Evolutionary conservation across 1,140 invertebrate genomes (phyloP), one percentile per base, ranked within the genome.

Genomic region (Lycorma delicatula): DNA sequence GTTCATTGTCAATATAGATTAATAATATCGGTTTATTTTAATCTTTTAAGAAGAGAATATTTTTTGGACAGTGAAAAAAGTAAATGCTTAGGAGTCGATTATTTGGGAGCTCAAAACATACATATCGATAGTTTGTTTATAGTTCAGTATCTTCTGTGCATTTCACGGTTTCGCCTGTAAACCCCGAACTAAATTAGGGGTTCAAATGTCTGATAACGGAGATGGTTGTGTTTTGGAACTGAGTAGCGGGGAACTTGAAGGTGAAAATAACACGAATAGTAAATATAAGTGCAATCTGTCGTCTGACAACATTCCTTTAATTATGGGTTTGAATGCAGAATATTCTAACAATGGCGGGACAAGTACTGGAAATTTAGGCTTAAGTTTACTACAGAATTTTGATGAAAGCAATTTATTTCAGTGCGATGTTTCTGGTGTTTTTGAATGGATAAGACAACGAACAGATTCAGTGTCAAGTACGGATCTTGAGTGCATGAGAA

Each of bases 181-280:
- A 44, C 41, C 41, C 41, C n/a, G 18, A 20, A 1, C 18, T 44
- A 16, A 20, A 20, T 44, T 22, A 22, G 41, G 41, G 41, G 41
- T 22, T 44, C 41, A 44, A 44, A 44, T 44, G 41, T 44, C 41
- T 5, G 23, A 44, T 13, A 22, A 44, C 41, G 41, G 41, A 20
- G 41, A 20, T 44, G 18, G 16, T 44, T 20, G 41, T 44, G 41
- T 20, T 44, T 44, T 44, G 23, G 41, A 44, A 44, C 23, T 44
- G 11, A 44, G 23, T 44, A 44, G 41, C 41, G 41, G 16, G 41
- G 41, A 44, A 44, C 41, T 44, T 44, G 41, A 44, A 44, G 41
- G 23, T 7, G 41, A 44, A 20, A 44, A 22, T 44, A 44, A 44
- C 23, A 20, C 41, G 23, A 44, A 22, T 44, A 20, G 16, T 6